These are phyloP conservation scores for Heteronetta atricapilla DNA, from an alignment of 2,113 vertebrate genomes.

Conservation along the genomic window DNA sequence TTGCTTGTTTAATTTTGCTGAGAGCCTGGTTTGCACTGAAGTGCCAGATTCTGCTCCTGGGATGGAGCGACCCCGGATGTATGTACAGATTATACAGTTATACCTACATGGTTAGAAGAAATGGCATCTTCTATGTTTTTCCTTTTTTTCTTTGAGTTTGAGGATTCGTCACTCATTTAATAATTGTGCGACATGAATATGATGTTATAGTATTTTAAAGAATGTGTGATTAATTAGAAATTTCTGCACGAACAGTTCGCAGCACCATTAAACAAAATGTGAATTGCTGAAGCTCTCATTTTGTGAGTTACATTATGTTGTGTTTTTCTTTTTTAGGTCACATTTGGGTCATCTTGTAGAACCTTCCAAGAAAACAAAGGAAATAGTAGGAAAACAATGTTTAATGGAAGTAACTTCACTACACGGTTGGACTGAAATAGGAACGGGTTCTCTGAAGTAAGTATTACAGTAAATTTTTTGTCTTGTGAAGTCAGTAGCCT, in stretches of 20 bases:
- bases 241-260: background rate
- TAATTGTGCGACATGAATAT: background rate
- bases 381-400: constrained; percentile 6
- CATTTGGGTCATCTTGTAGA: background rate
- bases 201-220: background rate
- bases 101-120: too few species aligned
- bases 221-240: background rate
- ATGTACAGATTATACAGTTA: too few species aligned
- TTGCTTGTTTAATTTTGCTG: background rate
- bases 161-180: background rate
- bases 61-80: too few species aligned
- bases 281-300: background rate
- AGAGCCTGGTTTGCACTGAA: background rate
- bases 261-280: background rate
- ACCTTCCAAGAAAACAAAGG: background rate
- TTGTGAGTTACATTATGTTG: background rate
- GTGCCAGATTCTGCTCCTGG: too few species aligned
- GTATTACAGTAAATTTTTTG: background rate
- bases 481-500: background rate
- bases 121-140: background rate
- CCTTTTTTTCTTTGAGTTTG: background rate
- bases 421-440: background rate
- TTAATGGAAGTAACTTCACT: background rate
- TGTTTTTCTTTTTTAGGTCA: background rate
- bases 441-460: constrained; percentile 9